A percentile compares a stretch with the other conserved stretches of the same genome.
Conservation (phyloP, 2,113 vertebrate species). For the mouse (Mus musculus) region DNA sequence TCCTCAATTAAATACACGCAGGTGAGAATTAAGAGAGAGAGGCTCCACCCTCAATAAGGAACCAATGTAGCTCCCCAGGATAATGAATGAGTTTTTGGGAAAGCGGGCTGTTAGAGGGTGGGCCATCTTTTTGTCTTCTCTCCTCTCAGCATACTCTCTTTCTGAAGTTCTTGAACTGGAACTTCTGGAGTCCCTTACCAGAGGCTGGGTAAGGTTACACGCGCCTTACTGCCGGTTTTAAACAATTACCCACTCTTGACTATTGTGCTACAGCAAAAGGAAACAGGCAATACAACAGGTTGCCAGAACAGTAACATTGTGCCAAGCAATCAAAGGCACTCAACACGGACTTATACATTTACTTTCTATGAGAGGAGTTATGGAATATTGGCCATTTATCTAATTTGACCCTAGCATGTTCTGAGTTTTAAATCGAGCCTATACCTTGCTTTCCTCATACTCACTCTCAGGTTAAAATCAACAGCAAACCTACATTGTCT, state of each 20-base stretch:
- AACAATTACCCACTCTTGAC: not conserved
- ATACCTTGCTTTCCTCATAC: not conserved
- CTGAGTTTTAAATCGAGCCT: not conserved
- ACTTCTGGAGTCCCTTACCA: not conserved
- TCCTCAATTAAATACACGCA: accelerated
- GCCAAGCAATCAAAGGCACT: not conserved
- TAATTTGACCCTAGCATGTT: not conserved
- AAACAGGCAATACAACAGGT: not conserved
- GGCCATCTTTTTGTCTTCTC: not conserved
- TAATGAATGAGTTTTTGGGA: not conserved
- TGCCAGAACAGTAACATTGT: not conserved
- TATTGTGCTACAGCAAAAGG: not conserved
- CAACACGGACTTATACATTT: not conserved
- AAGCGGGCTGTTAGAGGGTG: not conserved
- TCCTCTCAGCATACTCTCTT: not conserved
- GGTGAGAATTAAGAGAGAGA: not conserved
- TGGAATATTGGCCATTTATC: not conserved
- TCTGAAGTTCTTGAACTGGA: not conserved
- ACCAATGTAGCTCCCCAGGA: not conserved
- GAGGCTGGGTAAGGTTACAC: not conserved
- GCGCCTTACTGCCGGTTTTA: not conserved
- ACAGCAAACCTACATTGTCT: not conserved
- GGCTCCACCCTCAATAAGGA: not conserved
- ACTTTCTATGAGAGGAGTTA: not conserved
- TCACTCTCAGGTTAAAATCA: not conserved